These are phyloP conservation scores for Anolis apletophallus DNA, from an alignment of 2,797 vertebrate species.

Conservation along the genomic window DNA sequence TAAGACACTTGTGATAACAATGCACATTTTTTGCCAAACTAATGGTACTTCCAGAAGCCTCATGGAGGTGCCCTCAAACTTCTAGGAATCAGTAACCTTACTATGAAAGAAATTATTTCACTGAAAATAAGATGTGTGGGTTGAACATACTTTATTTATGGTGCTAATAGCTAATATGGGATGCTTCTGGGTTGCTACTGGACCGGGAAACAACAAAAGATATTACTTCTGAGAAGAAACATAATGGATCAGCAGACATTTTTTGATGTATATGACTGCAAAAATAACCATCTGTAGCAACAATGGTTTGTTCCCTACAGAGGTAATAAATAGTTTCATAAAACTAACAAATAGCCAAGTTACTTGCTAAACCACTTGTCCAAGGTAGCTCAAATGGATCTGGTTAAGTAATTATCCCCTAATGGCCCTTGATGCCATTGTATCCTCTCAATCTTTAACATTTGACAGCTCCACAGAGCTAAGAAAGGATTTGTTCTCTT, in stretches of 20 bases:
- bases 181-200: background rate
- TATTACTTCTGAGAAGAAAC: slow-evolving; percentile 39
- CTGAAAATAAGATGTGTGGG: background rate
- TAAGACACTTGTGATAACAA: too few species aligned
- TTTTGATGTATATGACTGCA: slow-evolving; percentile 19
- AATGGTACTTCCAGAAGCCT: background rate
- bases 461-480: slow-evolving; percentile 71
- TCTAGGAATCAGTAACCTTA: background rate
- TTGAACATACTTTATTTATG: background rate
- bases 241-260: slow-evolving; percentile 42
- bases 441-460: slow-evolving; percentile 78
- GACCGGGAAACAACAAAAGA: slow-evolving; percentile 7
- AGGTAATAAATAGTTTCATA: slow-evolving; percentile 60
- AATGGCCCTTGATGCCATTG: slow-evolving; percentile 68
- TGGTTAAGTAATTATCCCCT: slow-evolving; percentile 66
- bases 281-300: slow-evolving; percentile 36
- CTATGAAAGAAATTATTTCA: background rate
- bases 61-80: background rate
- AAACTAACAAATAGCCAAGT: slow-evolving; percentile 46
- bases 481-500: slow-evolving; percentile 77
- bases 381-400: slow-evolving; percentile 44
- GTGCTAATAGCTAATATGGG: background rate
- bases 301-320: slow-evolving; percentile 25
- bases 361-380: slow-evolving; percentile 62
- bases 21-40: background rate